Evolutionary conservation across 2,113 vertebrate species (phyloP).

Genomic region (Leptosomus discolor): DNA sequence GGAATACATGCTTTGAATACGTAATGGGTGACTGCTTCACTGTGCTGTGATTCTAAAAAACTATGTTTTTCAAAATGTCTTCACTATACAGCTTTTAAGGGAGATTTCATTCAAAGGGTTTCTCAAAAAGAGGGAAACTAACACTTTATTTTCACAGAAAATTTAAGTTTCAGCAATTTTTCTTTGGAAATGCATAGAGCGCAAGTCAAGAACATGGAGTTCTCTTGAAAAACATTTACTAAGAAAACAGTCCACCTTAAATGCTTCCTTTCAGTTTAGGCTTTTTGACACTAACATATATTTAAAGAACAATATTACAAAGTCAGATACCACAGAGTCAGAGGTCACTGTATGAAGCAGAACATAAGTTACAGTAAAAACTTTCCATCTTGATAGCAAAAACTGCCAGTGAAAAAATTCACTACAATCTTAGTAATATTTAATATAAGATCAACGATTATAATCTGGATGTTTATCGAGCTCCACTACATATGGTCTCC

Average conservation of each 20-base stretch:
- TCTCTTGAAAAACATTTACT: not conserved
- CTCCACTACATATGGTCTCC: not conserved
- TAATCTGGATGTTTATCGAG: not conserved
- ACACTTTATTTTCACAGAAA: not conserved
- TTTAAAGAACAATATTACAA: not conserved
- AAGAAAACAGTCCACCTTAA: not conserved
- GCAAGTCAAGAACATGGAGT: not conserved
- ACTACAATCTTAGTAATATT: not conserved
- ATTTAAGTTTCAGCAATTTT: not conserved
- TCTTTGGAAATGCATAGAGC: not conserved
- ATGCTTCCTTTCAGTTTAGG: not conserved
- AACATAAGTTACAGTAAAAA: not conserved
- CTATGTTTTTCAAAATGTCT: not conserved
- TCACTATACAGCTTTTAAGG: not conserved
- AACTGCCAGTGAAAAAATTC: not conserved
- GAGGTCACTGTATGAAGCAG: not conserved
- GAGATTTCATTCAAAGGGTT: not conserved
- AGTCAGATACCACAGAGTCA: not conserved
- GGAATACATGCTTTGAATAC: not conserved
- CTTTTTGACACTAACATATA: not conserved
- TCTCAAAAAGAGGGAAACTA: not conserved
- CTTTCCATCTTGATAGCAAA: not conserved
- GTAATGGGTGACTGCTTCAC: not conserved
- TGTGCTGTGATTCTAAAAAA: not conserved
- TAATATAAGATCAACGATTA: not conserved